phyloP scores from a whole-genome alignment of 2,888 invertebrate species.

The Pterobdella sp. region DNA sequence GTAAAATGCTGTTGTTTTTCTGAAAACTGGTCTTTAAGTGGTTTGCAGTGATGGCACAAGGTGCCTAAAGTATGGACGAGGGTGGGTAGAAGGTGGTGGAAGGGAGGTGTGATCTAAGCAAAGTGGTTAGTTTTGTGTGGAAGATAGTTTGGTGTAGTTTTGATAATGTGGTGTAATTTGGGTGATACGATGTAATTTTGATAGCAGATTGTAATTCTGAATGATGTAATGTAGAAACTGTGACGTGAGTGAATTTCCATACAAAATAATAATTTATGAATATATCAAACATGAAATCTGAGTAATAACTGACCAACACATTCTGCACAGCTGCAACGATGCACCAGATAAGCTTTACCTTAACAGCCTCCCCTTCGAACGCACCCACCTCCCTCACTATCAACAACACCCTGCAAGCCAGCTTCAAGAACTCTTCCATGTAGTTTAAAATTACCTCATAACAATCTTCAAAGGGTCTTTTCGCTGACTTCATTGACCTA shows the following conservation, averaged over 20 bases:
- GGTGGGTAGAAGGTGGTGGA: background rate
- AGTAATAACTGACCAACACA: background rate
- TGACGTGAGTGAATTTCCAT: too few species aligned
- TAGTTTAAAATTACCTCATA: background rate
- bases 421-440: background rate
- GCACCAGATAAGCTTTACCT: background rate
- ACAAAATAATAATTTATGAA: too few species aligned
- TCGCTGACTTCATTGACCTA: background rate
- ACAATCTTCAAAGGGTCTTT: background rate
- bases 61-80: background rate
- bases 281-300: too few species aligned
- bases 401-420: background rate
- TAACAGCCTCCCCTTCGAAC: background rate
- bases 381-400: slow-evolving; percentile 2
- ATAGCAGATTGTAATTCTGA: background rate
- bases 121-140: background rate
- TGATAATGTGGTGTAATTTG: background rate
- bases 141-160: background rate
- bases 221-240: too few species aligned
- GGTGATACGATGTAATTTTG: background rate
- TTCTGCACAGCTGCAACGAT: background rate
- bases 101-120: background rate
- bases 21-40: background rate
- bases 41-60: background rate
- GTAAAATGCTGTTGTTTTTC: background rate